Evolutionary conservation across 2,888 invertebrate species (phyloP).

Genomic region (Scaptomyza parva): DNA sequence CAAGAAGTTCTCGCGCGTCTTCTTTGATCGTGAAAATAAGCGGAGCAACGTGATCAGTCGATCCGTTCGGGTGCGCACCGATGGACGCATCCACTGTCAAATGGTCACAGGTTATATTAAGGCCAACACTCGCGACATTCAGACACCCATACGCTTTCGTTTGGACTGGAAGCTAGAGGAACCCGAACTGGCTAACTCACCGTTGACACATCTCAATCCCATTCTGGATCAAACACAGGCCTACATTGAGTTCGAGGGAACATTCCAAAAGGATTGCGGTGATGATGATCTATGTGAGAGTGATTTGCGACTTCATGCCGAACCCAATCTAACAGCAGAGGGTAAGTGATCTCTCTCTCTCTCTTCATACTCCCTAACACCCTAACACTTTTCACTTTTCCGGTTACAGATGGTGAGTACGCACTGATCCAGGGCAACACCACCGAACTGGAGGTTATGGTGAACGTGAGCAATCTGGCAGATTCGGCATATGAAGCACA

Average conservation of each 20-base stretch:
- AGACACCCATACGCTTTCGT: constrained; percentile 93
- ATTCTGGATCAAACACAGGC: constrained; percentile 95
- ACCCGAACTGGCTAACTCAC: constrained; percentile 87
- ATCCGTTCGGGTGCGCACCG: constrained; percentile 87
- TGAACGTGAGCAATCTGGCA: constrained; percentile 90
- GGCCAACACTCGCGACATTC: constrained; percentile 94
- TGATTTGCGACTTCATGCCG: constrained; percentile 89
- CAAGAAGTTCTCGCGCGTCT: constrained; percentile 92
- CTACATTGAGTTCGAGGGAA: constrained; percentile 91
- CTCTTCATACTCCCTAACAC: background rate
- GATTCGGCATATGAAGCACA: constrained; percentile 97
- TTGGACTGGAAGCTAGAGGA: constrained; percentile 93
- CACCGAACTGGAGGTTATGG: constrained; percentile 91
- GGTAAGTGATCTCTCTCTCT: constrained; percentile 73
- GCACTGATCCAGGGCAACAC: constrained; percentile 89
- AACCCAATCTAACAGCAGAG: constrained; percentile 79
- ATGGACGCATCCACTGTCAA: constrained; percentile 88
- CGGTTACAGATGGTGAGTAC: constrained; percentile 84
- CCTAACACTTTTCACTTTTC: background rate
- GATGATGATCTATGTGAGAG: constrained; percentile 94
- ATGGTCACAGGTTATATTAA: constrained; percentile 93
- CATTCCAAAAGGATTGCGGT: constrained; percentile 96
- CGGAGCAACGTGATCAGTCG: constrained; percentile 87
- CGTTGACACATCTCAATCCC: constrained; percentile 86
- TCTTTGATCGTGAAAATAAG: constrained; percentile 88